Conservation (phyloP, 2,797 vertebrate species). For the Liasis olivaceus region DNA sequence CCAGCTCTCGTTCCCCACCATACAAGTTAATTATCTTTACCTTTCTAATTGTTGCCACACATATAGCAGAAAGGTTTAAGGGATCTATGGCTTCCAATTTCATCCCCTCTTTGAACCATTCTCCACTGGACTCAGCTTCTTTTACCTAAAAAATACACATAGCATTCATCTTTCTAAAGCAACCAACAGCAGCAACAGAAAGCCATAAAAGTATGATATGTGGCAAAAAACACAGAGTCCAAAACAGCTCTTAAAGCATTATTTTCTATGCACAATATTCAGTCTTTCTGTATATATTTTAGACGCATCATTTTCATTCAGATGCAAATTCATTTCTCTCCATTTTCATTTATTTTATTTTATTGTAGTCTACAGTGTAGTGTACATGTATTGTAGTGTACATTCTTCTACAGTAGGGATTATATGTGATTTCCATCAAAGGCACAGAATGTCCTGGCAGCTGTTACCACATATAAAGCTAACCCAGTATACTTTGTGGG, state of each 20-base stretch:
- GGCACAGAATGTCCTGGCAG: too few relatives aligned
- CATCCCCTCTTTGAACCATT: conserved; percentile 99
- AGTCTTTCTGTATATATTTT: not conserved
- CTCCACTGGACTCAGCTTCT: conserved; percentile 92
- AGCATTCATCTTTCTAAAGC: conserved; percentile 42
- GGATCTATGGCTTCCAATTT: conserved; percentile 98
- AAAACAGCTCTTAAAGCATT: conserved; percentile 29
- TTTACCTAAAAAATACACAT: conserved; percentile 80
- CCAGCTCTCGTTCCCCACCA: not conserved
- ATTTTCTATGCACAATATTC: not conserved
- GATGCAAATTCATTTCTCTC: not conserved
- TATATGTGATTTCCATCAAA: too few relatives aligned
- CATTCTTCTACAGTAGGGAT: too few relatives aligned
- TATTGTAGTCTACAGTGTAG: not conserved
- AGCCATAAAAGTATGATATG: not conserved
- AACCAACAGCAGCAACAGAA: not conserved
- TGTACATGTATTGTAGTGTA: too few relatives aligned
- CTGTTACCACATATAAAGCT: too few relatives aligned
- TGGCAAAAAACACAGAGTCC: conserved; percentile 19
- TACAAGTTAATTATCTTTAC: conserved; percentile 70
- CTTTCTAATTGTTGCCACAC: conserved; percentile 98
- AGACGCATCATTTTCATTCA: not conserved
- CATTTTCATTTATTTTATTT: not conserved
- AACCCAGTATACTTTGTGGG: too few relatives aligned
- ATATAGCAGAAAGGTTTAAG: conserved; percentile 98